Conservation (phyloP, 2,888 invertebrate species). For the Epirrhoe tristata region DNA sequence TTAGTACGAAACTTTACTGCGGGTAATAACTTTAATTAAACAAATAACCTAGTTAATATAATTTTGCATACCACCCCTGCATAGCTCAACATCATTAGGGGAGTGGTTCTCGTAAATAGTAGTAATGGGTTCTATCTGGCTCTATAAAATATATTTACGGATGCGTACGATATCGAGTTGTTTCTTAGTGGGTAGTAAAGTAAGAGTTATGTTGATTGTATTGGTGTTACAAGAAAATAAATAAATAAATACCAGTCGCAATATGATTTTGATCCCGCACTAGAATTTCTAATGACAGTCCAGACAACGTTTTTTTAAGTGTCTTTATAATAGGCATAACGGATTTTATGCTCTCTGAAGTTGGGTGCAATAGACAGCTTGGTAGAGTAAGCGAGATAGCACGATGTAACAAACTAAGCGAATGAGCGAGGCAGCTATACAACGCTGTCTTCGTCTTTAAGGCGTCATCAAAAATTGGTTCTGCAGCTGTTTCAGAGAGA, state of each 20-base stretch:
- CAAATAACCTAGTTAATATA: constrained; percentile 17
- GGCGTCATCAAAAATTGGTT: no score
- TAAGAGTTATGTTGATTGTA: constrained; percentile 40
- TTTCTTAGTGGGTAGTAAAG: constrained; percentile 61
- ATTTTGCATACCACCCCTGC: constrained; percentile 47
- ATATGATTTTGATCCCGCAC: not conserved
- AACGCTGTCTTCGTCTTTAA: no score
- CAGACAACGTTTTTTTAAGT: no score
- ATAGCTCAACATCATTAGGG: constrained; percentile 74
- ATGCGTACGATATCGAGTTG: constrained; percentile 64
- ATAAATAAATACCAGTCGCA: not conserved
- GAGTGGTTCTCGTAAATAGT: constrained; percentile 76
- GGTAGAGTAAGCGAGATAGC: no score
- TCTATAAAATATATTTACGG: constrained; percentile 82
- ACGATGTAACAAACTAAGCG: no score
- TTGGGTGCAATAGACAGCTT: no score
- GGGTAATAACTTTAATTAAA: constrained; percentile 17
- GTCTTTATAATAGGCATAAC: no score
- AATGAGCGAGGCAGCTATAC: no score
- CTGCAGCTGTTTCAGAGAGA: no score
- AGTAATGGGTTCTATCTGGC: constrained; percentile 79
- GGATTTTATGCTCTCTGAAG: no score
- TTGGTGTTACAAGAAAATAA: not conserved
- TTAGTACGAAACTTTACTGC: not conserved
- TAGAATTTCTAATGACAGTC: no score